Base-by-base conservation (phyloP, 1,140 invertebrate species). In the Drosophila sulfurigaster region DNA sequence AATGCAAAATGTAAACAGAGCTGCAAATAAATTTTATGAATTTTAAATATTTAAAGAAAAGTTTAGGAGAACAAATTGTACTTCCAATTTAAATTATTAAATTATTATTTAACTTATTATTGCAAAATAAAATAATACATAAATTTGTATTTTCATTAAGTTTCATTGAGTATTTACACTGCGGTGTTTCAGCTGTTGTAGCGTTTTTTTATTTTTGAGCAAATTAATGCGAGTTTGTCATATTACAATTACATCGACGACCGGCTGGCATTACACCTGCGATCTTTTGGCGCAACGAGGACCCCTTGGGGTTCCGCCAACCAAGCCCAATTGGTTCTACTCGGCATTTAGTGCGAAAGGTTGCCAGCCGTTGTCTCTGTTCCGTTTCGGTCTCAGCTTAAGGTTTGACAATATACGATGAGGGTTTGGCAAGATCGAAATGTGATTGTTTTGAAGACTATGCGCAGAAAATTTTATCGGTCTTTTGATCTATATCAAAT, bases 221-320 rank as follows among this genome's bases (percentile, higher is more conserved):
- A 87, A 82, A 87, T 87, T 87, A 87, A 87, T 89, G 78, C 78
- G 63, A 70, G 65, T 79, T 79, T 79, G 83, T 81, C 83, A 83
- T 83, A 88, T 89, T 89, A 83, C 73, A 88, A 88, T 89, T 85
- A 88, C 54, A 7, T 5, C 85, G 78, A 69, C 62, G 56, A 66
- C 58, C 80, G 71, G 83, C 70, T 86, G 82, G 79, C 67, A 75
- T 81, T 88, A 81, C 83, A 87, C 85, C 83, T 87, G 83, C 79
- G 58, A 65, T 46, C 48, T 52, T 69, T 69, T 57, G 28, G n/a
- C 35, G 32, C 13, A 15, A 60, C 58, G 64, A 54, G 65, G 25
- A 32, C 25, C 77, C 68, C 73, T 56, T 7, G 56, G 48, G 78
- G 63, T 15, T 25, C 10, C 15, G 8, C 20, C 30, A 56, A 38